A percentile compares a stretch with the other conserved stretches of the same genome.
phyloP scores from a whole-genome alignment of 2,888 invertebrate species.

The Chesias legatella region DNA sequence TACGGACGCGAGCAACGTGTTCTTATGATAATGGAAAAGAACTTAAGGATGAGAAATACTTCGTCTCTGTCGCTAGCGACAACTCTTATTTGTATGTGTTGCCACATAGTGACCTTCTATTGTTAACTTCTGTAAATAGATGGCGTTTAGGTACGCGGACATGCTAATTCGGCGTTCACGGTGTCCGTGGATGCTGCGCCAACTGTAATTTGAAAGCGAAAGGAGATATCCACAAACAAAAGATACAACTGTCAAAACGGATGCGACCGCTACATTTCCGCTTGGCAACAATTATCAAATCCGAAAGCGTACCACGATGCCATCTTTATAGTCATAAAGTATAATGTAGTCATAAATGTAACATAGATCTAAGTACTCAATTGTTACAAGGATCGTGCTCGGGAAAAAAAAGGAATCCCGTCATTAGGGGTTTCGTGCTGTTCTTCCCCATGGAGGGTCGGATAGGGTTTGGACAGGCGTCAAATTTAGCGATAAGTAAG shows the following conservation, averaged over 20 bases:
- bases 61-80: constrained; percentile 10
- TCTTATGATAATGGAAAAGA: neutral
- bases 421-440: too few relatives aligned
- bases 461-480: too few relatives aligned
- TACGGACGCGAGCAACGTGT: too few relatives aligned
- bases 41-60: constrained; percentile 8
- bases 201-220: constrained; percentile 61
- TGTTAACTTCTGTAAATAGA: constrained; percentile 67
- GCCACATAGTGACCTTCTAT: constrained; percentile 66
- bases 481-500: too few relatives aligned
- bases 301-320: constrained; percentile 38
- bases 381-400: too few relatives aligned
- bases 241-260: constrained; percentile 40
- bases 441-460: too few relatives aligned
- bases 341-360: too few relatives aligned
- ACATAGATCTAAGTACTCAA: too few relatives aligned
- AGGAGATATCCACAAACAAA: constrained; percentile 52
- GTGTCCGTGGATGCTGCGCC: constrained; percentile 56
- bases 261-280: constrained; percentile 40
- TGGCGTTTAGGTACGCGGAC: constrained; percentile 62
- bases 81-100: constrained; percentile 58
- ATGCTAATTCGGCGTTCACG: constrained; percentile 66
- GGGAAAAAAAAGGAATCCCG: too few relatives aligned
- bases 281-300: constrained; percentile 40
- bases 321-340: too few relatives aligned